Percentiles rank a stretch among this genome's conserved stretches.
phyloP scores from a whole-genome alignment of 2,888 invertebrate genomes.

The Ectemnius continuus region DNA sequence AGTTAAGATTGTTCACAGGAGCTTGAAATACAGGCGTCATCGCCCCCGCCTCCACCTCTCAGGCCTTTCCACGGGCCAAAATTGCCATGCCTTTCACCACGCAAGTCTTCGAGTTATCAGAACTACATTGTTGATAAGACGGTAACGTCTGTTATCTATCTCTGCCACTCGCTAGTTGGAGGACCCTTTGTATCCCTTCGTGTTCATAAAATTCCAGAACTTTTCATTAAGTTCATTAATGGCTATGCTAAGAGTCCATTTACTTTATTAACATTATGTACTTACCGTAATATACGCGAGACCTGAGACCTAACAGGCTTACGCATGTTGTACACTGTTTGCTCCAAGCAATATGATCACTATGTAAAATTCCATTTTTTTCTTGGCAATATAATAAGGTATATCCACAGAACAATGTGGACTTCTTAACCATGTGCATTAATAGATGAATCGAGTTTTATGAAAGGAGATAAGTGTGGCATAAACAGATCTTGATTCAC shows the following conservation, averaged over 20 bases:
- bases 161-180: constrained; percentile 64
- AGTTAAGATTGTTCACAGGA: constrained; percentile 76
- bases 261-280: constrained; percentile 56
- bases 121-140: constrained; percentile 77
- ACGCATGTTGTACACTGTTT: constrained; percentile 60
- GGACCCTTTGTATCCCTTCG: constrained; percentile 50
- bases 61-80: constrained; percentile 76
- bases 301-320: constrained; percentile 65
- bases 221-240: constrained; percentile 56
- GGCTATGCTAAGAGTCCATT: constrained; percentile 50
- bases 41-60: constrained; percentile 74
- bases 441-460: constrained; percentile 39
- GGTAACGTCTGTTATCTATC: constrained; percentile 75
- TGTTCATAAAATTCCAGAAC: constrained; percentile 44
- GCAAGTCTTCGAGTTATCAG: constrained; percentile 76
- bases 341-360: constrained; percentile 32
- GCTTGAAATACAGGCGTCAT: constrained; percentile 73
- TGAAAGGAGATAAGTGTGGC: constrained; percentile 46
- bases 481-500: background rate
- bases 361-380: constrained; percentile 24
- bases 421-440: constrained; percentile 52
- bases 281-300: constrained; percentile 52
- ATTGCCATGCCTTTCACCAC: constrained; percentile 75
- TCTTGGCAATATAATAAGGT: constrained; percentile 23
- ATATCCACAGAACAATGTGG: constrained; percentile 23